phyloP scores from a whole-genome alignment of 2,888 invertebrate genomes.

The Nezara viridula region DNA sequence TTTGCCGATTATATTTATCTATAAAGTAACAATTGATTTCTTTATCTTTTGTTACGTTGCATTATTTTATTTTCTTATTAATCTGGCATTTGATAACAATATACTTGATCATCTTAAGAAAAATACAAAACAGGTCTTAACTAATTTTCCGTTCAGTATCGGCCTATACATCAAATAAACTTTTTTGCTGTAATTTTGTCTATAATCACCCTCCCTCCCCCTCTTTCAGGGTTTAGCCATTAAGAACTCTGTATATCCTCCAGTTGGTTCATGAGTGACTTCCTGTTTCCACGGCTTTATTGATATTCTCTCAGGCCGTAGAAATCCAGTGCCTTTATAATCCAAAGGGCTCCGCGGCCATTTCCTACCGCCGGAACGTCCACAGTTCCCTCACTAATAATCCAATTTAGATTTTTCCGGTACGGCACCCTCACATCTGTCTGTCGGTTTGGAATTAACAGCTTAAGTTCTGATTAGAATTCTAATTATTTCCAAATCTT shows the following conservation, averaged over 20 bases:
- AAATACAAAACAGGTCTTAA: too few species aligned
- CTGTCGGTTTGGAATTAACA: conserved; percentile 14
- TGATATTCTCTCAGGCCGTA: background rate
- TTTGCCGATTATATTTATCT: too few species aligned
- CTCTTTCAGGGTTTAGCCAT: too few species aligned
- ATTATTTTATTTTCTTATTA: too few species aligned
- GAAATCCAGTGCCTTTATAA: background rate
- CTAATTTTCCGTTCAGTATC: too few species aligned
- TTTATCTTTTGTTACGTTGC: too few species aligned
- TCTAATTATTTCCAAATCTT: background rate
- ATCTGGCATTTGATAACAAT: too few species aligned
- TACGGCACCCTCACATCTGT: background rate
- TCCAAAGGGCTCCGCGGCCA: background rate
- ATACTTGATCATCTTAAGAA: too few species aligned
- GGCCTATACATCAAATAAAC: too few species aligned
- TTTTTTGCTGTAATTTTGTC: too few species aligned
- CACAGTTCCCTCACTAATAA: conserved; percentile 3
- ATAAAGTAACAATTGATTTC: too few species aligned
- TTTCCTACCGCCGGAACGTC: background rate
- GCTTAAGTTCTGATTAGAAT: background rate
- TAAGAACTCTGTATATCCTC: background rate
- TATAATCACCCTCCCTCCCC: too few species aligned
- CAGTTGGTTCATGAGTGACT: background rate
- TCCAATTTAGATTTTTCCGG: conserved; percentile 20
- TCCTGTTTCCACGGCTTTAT: conserved; percentile 17